Percentiles rank a stretch among this genome's conserved stretches.
Evolutionary conservation across 2,888 invertebrate genomes (phyloP).

Genomic region (Polydrusus pterygomalis): DNA sequence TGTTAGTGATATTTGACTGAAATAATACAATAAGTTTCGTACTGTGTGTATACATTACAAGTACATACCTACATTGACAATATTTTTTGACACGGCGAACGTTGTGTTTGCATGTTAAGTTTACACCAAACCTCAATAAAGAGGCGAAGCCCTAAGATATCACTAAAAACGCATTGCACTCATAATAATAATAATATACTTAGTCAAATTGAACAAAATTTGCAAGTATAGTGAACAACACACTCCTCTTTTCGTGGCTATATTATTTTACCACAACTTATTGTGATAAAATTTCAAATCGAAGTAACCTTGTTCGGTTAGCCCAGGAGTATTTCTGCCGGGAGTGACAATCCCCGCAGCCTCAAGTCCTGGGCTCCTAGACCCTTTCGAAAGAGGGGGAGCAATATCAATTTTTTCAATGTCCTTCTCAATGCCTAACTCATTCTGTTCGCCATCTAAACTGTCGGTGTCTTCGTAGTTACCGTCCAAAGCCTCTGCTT

Average conservation of each 20-base stretch:
- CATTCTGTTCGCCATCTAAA: constrained; percentile 19
- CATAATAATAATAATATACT: neutral
- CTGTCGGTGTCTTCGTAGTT: constrained; percentile 33
- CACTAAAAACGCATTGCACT: neutral
- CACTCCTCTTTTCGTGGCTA: too few relatives aligned
- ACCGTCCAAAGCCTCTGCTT: constrained; percentile 13
- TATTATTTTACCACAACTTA: constrained; percentile 80
- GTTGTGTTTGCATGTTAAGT: too few relatives aligned
- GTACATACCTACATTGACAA: too few relatives aligned
- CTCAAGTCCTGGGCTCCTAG: constrained; percentile 46
- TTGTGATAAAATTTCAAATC: constrained; percentile 88
- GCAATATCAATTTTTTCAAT: constrained; percentile 34
- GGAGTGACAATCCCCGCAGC: constrained; percentile 64
- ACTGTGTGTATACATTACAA: neutral
- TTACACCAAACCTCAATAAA: too few relatives aligned
- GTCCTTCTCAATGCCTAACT: constrained; percentile 35
- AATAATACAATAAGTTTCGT: neutral
- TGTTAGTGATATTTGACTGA: neutral
- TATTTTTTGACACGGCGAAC: too few relatives aligned
- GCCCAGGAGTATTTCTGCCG: constrained; percentile 69
- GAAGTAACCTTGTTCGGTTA: constrained; percentile 80
- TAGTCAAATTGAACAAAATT: neutral
- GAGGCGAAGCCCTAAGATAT: neutral
- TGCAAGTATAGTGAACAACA: neutral
- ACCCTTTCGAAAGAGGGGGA: constrained; percentile 43